Conservation (phyloP, 2,113 vertebrate genomes). For the Zapornia atra region DNA sequence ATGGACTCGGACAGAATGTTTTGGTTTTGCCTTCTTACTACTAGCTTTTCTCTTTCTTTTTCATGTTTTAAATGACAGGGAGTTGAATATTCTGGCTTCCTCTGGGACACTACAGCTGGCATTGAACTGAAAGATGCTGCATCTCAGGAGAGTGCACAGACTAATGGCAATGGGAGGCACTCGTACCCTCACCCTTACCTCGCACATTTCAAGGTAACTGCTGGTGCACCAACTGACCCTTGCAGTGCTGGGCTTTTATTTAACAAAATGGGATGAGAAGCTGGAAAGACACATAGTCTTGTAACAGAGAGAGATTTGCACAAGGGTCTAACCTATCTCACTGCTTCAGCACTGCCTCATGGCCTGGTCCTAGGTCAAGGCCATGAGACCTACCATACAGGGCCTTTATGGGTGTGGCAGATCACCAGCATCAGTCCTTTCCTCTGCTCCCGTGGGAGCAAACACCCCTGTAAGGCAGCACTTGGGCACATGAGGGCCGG, state of each 20-base stretch:
- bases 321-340: neutral
- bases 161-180: conserved; percentile 83
- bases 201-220: conserved; percentile 86
- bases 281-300: neutral
- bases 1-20: neutral
- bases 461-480: neutral
- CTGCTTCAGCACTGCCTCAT: neutral
- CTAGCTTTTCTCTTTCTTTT: neutral
- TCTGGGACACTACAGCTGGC: conserved; percentile 88
- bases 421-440: neutral
- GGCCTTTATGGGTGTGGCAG: no score
- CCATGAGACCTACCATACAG: neutral
- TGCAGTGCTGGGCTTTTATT: neutral
- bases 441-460: neutral
- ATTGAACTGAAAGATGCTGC: conserved; percentile 83
- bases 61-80: conserved; percentile 71
- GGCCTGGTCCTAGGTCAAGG: neutral
- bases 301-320: neutral
- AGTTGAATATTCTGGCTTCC: conserved; percentile 85
- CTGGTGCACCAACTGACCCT: neutral
- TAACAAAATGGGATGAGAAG: neutral
- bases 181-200: conserved; percentile 75
- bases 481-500: neutral
- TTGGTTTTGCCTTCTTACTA: neutral
- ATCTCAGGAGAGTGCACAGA: conserved; percentile 71